Evolutionary conservation across 2,888 invertebrate genomes (phyloP).

Genomic region (Euproctis similis): DNA sequence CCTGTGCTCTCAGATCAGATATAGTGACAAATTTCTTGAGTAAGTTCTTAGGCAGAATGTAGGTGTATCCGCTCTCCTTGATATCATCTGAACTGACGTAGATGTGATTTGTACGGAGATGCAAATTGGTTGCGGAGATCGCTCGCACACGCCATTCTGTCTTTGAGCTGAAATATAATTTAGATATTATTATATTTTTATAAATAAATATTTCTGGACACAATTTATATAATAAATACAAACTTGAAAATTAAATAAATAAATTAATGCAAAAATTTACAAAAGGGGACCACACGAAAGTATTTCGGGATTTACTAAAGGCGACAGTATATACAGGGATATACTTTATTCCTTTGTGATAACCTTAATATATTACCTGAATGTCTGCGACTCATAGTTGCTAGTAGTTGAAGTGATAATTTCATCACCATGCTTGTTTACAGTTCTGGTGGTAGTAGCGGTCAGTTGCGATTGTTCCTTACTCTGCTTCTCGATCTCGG

Average conservation of each 20-base stretch:
- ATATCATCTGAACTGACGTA: constrained; percentile 99
- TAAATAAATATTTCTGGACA: too few relatives aligned
- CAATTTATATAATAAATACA: too few relatives aligned
- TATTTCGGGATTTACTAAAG: too few relatives aligned
- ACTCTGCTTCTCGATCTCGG: constrained; percentile 99
- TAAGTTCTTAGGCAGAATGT: constrained; percentile 95
- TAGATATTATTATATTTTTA: too few relatives aligned
- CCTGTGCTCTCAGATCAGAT: constrained; percentile 96
- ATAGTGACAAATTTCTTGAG: constrained; percentile 99
- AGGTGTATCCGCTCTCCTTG: constrained; percentile 99
- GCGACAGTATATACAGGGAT: too few relatives aligned
- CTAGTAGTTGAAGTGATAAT: constrained; percentile 99
- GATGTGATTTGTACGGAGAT: constrained; percentile 98
- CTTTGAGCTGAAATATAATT: constrained; percentile 91
- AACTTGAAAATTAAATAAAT: too few relatives aligned
- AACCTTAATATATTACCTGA: constrained; percentile 77
- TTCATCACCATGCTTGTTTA: constrained; percentile 99
- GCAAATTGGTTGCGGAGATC: constrained; percentile 97
- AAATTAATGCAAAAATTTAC: too few relatives aligned
- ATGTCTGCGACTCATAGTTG: constrained; percentile 98
- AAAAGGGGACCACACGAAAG: not conserved
- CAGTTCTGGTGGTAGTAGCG: constrained; percentile 98
- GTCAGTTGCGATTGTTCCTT: constrained; percentile 99
- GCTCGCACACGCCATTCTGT: constrained; percentile 99
- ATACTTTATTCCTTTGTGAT: too few relatives aligned